Conservation (phyloP, 2,113 vertebrate genomes). For the Abramis brama region DNA sequence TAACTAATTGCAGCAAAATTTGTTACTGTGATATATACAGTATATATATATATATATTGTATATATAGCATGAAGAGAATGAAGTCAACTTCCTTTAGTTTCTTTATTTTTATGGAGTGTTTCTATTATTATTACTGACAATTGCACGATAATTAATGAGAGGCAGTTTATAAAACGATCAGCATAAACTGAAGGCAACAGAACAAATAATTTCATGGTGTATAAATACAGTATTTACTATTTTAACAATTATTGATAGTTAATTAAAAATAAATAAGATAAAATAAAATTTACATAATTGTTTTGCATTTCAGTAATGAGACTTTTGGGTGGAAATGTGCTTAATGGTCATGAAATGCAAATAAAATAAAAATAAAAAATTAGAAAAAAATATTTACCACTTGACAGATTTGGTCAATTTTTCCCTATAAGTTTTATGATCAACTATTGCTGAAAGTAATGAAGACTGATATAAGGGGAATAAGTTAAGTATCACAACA, state of each 20-base stretch:
- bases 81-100: neutral
- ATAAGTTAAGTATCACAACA: neutral
- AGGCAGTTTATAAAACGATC: neutral
- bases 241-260: neutral
- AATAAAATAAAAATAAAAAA: neutral
- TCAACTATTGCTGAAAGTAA: neutral
- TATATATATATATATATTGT: no score
- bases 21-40: no score
- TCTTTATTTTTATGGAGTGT: neutral
- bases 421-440: neutral
- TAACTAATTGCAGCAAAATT: no score
- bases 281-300: no score
- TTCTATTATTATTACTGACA: neutral
- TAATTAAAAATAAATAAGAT: neutral
- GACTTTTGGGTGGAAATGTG: neutral
- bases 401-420: neutral
- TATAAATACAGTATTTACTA: neutral
- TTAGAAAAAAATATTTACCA: neutral
- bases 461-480: neutral
- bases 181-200: neutral
- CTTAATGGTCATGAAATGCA: neutral
- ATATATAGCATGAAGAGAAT: neutral
- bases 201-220: neutral
- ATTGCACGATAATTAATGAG: neutral
- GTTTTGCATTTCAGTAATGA: neutral